phyloP scores from a whole-genome alignment of 1,140 invertebrate genomes.

The Papilio polytes region DNA sequence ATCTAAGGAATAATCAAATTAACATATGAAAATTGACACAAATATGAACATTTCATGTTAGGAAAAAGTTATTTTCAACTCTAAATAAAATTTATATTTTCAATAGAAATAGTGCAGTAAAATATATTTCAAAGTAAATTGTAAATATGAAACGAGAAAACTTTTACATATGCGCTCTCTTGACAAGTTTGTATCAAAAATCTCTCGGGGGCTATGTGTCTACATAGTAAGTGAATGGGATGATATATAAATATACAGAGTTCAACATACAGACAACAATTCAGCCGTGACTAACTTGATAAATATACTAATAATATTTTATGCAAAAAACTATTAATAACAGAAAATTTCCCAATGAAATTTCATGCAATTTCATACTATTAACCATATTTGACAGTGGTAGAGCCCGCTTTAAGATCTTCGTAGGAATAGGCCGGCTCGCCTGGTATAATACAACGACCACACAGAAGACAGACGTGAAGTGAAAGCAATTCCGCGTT shows the following conservation, averaged over 20 bases:
- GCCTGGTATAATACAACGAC: no score
- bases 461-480: no score
- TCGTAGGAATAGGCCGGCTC: no score
- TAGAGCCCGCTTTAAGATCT: no score
- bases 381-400: no score
- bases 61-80: background rate
- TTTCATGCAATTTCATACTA: background rate
- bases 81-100: background rate
- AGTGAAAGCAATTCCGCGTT: no score
- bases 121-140: constrained; percentile 21
- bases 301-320: background rate
- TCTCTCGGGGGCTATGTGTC: constrained; percentile 24
- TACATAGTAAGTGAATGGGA: constrained; percentile 1
- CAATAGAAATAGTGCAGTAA: background rate
- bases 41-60: no score
- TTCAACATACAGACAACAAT: constrained; percentile 26
- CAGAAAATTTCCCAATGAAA: background rate
- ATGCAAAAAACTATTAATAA: background rate
- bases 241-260: constrained; percentile 9
- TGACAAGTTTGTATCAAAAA: constrained; percentile 34
- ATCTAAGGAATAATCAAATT: no score
- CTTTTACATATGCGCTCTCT: background rate
- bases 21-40: no score
- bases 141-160: constrained; percentile 23
- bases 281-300: constrained; percentile 20